Evolutionary conservation across 2,113 vertebrate species (phyloP).

Genomic region (Sprattus sprattus): DNA sequence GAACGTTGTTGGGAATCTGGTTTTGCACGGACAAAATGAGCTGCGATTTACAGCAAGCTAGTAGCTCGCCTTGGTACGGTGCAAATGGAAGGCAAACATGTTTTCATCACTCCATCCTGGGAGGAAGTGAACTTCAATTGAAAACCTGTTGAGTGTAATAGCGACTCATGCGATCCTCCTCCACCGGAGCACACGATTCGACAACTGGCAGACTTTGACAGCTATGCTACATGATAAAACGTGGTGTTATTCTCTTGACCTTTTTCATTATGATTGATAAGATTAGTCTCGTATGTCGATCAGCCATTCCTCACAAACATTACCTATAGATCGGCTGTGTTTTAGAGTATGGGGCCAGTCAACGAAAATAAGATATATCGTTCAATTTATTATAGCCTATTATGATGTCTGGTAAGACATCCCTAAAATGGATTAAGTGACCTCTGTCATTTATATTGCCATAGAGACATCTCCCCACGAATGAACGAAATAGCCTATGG

Average conservation of each 20-base stretch:
- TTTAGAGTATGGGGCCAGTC: neutral
- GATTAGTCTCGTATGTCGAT: neutral
- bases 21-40: neutral
- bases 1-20: neutral
- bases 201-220: neutral
- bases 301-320: neutral
- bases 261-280: neutral
- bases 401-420: neutral
- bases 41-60: neutral
- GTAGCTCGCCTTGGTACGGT: neutral
- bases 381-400: neutral
- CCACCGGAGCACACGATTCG: neutral
- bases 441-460: neutral
- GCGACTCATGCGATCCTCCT: neutral
- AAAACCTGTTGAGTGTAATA: conserved; percentile 41
- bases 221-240: neutral
- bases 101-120: neutral
- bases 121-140: conserved; percentile 10
- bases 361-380: neutral
- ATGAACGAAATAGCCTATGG: neutral
- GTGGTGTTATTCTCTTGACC: neutral
- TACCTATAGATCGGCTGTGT: neutral
- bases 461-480: neutral
- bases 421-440: neutral
- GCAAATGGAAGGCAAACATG: neutral